Evolutionary conservation across 2,888 invertebrate genomes (phyloP), one percentile per base, ranked within the genome.

Genomic region (Chouioia cunea): DNA sequence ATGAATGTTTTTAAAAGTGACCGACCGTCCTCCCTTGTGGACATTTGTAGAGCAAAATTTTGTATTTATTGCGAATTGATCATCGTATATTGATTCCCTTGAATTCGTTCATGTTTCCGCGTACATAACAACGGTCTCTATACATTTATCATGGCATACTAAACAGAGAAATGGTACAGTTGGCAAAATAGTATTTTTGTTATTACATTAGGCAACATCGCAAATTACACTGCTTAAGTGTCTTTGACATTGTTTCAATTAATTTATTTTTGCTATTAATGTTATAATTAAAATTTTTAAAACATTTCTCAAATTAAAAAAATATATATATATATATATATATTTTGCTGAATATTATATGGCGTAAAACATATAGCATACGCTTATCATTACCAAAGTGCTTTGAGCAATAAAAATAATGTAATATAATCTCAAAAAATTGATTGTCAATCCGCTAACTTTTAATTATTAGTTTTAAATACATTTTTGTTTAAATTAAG

Each of bases 341-440:
- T 27, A 27, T 27, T 27, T 27, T 27, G 27, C 27, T 27, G 27
- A 27, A 27, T 27, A 27, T 27, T 27, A 6, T 27, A 27, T 27
- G 4, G 44, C 22, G 59, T 52, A 52, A 20, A 27, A 52, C 50
- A 50, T 69, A 63, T 50, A 44, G 6, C 6, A 57, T 27, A 18
- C 63, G 20, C 63, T 52, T 50, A 4, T 62, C 36, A 63, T 23
- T 57, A 68, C 57, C 56, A 68, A 68, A 56, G 56, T 68, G 68
- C 62, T 68, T 68, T 48, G 50, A 50, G 68, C 68, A 62, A 68
- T 6, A 27, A 27, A 27, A 27, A 27, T 27, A 27, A 62, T 22
- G 23, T 56, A 62, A 50, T 18, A 68, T 54, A 62, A 50, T 63
- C 57, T 69, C 43, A 50, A 52, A 63, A 52, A 63, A 63, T 69